Evolutionary conservation across 2,113 vertebrate genomes (phyloP).

Genomic region (Hoplias malabaricus): DNA sequence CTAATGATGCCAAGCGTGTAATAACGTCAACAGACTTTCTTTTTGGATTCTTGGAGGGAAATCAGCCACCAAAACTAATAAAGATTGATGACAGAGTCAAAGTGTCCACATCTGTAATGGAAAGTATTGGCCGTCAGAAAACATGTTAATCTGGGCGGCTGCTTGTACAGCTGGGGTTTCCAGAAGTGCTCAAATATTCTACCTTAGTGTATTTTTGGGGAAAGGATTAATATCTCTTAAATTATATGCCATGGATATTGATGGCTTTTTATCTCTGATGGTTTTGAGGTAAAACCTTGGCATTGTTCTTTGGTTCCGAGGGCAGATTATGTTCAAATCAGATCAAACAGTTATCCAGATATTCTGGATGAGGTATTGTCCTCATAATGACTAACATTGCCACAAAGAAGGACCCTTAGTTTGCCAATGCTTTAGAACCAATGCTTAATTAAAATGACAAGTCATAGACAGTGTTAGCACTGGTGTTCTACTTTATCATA

Average conservation of each 20-base stretch:
- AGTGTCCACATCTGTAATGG: conserved; percentile 26
- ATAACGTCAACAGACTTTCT: conserved; percentile 44
- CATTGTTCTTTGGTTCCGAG: not conserved
- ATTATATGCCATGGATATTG: conserved; percentile 3
- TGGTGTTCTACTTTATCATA: too few relatives aligned
- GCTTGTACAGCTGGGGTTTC: conserved; percentile 33
- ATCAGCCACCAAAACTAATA: conserved; percentile 50
- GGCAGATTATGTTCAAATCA: too few relatives aligned
- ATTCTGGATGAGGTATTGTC: too few relatives aligned
- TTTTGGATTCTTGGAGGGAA: conserved; percentile 39
- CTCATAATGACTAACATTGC: too few relatives aligned
- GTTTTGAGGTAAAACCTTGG: not conserved
- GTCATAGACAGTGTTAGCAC: too few relatives aligned
- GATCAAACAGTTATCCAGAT: too few relatives aligned
- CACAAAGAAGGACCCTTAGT: too few relatives aligned
- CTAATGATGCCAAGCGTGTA: conserved; percentile 44
- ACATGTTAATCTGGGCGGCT: conserved; percentile 36
- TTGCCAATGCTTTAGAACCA: too few relatives aligned
- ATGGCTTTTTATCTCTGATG: not conserved
- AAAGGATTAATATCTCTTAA: conserved; percentile 7
- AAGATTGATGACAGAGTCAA: conserved; percentile 48
- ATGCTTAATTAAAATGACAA: too few relatives aligned
- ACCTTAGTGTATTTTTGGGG: not conserved
- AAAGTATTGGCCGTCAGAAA: conserved; percentile 32
- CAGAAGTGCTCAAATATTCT: conserved; percentile 16